Evolutionary conservation across 2,888 invertebrate species (phyloP).

Genomic region (Trissonchulus latispiculum): DNA sequence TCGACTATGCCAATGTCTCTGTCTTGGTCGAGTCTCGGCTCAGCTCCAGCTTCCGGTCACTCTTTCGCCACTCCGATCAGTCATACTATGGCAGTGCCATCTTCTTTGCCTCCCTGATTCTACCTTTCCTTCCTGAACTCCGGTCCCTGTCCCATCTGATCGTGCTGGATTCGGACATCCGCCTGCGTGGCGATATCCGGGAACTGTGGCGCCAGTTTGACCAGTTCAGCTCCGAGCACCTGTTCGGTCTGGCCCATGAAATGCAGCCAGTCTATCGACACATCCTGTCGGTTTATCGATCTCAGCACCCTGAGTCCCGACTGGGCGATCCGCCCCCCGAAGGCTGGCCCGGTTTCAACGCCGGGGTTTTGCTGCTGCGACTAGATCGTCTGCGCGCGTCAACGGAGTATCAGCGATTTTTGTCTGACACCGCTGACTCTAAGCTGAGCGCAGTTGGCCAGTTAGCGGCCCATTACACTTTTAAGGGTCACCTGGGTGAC

Average conservation of each 20-base stretch:
- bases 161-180: slow-evolving; percentile 66
- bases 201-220: slow-evolving; percentile 60
- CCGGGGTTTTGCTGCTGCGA: slow-evolving; percentile 64
- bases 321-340: slow-evolving; percentile 54
- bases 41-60: slow-evolving; percentile 53
- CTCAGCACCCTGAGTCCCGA: slow-evolving; percentile 54
- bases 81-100: slow-evolving; percentile 67
- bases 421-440: slow-evolving; percentile 27
- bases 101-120: slow-evolving; percentile 64
- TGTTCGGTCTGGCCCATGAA: slow-evolving; percentile 64
- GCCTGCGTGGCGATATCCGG: slow-evolving; percentile 59
- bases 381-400: slow-evolving; percentile 56
- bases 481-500: slow-evolving; percentile 54
- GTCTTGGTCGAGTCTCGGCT: no score
- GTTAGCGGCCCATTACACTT: slow-evolving; percentile 45
- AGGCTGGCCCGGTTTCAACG: slow-evolving; percentile 63
- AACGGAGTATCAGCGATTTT: slow-evolving; percentile 51
- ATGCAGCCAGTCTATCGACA: slow-evolving; percentile 68
- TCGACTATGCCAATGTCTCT: no score
- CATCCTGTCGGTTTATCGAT: slow-evolving; percentile 58
- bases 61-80: slow-evolving; percentile 59
- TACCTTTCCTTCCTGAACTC: slow-evolving; percentile 58
- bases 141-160: slow-evolving; percentile 54
- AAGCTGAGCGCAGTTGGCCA: slow-evolving; percentile 29
- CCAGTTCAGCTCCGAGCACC: slow-evolving; percentile 55